phyloP scores from a whole-genome alignment of 1,140 invertebrate genomes.

The Tribolium madens region DNA sequence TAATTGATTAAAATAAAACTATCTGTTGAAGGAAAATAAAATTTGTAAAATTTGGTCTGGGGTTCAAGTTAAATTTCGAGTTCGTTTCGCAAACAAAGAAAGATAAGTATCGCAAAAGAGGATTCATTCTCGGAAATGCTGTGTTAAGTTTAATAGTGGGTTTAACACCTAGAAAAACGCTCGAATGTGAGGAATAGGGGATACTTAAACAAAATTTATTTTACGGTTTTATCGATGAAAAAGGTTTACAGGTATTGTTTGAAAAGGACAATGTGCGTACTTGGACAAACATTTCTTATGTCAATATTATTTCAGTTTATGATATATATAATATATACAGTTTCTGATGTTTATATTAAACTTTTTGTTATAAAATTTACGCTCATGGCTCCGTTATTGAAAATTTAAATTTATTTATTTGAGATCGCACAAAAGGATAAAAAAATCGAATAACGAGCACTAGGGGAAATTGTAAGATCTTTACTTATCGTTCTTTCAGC shows the following conservation, averaged over 20 bases:
- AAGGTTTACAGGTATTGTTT: neutral
- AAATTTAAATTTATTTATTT: no score
- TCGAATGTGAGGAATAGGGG: neutral
- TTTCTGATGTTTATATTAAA: no score
- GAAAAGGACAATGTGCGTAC: neutral
- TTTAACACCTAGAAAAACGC: neutral
- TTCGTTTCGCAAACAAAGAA: neutral
- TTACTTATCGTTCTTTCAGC: conserved; percentile 2
- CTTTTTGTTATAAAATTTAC: no score
- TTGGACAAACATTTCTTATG: neutral
- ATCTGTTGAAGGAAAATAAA: neutral
- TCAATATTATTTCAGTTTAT: no score
- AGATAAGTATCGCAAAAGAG: neutral
- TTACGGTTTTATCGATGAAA: neutral
- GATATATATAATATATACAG: no score
- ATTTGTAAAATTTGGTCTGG: neutral
- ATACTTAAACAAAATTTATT: neutral
- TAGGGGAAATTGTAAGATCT: conserved; percentile 25
- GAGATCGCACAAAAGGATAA: conserved; percentile 5
- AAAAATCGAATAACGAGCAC: conserved; percentile 36
- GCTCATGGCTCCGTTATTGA: no score
- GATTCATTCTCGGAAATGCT: neutral
- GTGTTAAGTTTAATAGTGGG: neutral
- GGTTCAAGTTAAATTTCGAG: neutral
- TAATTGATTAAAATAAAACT: neutral